Base-by-base conservation (phyloP, 1,140 invertebrate genomes). In the Zaprionus ghesquierei region DNA sequence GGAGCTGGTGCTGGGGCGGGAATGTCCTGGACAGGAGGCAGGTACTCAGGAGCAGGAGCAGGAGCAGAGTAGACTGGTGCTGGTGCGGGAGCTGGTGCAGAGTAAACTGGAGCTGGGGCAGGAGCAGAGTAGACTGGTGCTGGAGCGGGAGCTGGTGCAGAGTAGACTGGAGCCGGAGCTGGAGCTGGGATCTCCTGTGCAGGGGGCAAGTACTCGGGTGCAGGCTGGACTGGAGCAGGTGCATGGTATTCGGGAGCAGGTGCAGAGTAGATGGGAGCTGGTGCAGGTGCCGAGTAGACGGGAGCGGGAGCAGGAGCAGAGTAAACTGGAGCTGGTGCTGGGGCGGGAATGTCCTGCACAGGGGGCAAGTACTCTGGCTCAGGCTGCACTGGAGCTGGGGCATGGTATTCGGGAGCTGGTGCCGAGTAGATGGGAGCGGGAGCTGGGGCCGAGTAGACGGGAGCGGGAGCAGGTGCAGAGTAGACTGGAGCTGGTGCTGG, bases 311-410 rank as follows among this genome's bases (percentile, higher is more conserved):
- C 51, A 0, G 79, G 0, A 50, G 77, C 79, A 0, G 71, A 79
- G 69, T 76, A 79, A n/a, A 72, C 51, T 15, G 81, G 81, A 22
- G 81, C 81, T 2, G 81, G 78, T 8, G 81, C 80, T 8, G 79
- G 79, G 4, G 64, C 79, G 5, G 77, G 66, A 20, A 81, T 66
- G 33, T 81, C 75, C 50, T 81, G 79, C 2, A 71, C 72, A 29
- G 80, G 79, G 3, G 80, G 79, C 56, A 81, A 63, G 22, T 85
- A 85, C 73, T 85, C 80, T 5, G 77, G 73, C 49, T 63, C 69
- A 46, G 8, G 62, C 41, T 13, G 77, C 44, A 25, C 72, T 25
- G 70, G 70, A 1, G 70, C 49, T 1, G 69, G 69, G 8, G 70
- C 70, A 53, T 20, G 10, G 68, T 60, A 22, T n/a, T 38, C 51